Percentiles rank a stretch among this genome's conserved stretches.
Conservation (phyloP, 2,888 invertebrate species). For the Achlya flavicornis region DNA sequence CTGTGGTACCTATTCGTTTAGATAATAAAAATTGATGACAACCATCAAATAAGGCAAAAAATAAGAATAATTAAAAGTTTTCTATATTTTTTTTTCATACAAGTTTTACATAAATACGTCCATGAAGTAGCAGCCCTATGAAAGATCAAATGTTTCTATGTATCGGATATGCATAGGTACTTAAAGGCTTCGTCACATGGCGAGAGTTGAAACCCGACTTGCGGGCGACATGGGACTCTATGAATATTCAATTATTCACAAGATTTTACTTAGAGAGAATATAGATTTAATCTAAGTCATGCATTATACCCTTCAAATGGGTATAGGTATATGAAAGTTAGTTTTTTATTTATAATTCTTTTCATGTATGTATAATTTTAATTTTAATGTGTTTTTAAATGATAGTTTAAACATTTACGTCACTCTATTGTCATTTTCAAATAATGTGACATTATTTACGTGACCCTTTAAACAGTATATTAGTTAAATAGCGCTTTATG, state of each 20-base stretch:
- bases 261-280: constrained; percentile 70
- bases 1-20: too few relatives aligned
- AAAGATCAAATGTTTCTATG: constrained; percentile 37
- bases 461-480: too few relatives aligned
- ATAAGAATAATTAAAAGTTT: not conserved
- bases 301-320: constrained; percentile 22
- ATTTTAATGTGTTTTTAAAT: too few relatives aligned
- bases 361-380: too few relatives aligned
- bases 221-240: constrained; percentile 70
- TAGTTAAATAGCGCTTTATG: too few relatives aligned
- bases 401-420: too few relatives aligned
- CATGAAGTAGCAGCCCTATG: constrained; percentile 49
- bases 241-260: constrained; percentile 79
- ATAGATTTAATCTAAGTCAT: constrained; percentile 56
- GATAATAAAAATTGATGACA: too few relatives aligned
- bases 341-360: not conserved
- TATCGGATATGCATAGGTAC: constrained; percentile 35
- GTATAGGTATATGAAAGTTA: not conserved
- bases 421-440: too few relatives aligned
- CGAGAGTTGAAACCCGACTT: constrained; percentile 64
- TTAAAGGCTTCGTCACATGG: constrained; percentile 66
- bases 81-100: too few relatives aligned
- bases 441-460: too few relatives aligned
- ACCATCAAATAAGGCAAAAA: not conserved
- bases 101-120: not conserved